Base-by-base conservation (phyloP, 1,140 invertebrate species). In the Harlomillsia oculata region DNA sequence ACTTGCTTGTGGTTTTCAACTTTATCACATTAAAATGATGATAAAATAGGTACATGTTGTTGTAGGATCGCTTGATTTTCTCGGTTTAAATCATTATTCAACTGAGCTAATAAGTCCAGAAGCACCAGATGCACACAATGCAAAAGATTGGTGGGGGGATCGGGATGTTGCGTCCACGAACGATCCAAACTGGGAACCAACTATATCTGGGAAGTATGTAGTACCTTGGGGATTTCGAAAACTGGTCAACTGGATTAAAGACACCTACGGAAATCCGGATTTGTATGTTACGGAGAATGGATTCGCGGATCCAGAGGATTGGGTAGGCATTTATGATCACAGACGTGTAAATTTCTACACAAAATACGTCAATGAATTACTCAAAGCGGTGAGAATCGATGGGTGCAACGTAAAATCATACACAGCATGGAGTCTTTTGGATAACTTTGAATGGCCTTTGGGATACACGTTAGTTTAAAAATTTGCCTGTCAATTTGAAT, bases 381-480 rank as follows among this genome's bases (percentile, higher is more conserved):
- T 63, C 1, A 63, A 60, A 28, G 48, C 57, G 0, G 29, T 63
- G n/a, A 53, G 49, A 14, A 4, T 60, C 3, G 62, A 63, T 36
- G 62, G 62, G 1, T 55, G 46, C 39, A 59, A 63, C 25, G 62
- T 63, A 1, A 60, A 41, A 18, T 37, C 28, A 5, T 63, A 63
- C 36, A 54, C 56, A 0, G 56, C 51, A 5, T 62, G 60, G 60
- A 50, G 50, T 39, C 45, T 59, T 0, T 46, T 63, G 1, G 56
- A 63, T 25, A 88, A 86, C 69, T 87, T 87, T 67, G 85, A 89
- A 70, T 89, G 85, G 85, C 68, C 69, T 1, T 67, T 20, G 25
- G 45, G 36, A n/a, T 64, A 59, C 11, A 28, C 13, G 55, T 59
- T 37, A 64, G 60, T 44, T 25, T 13, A 20, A 5, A 16, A 20